Evolutionary conservation across 2,888 invertebrate genomes (phyloP).

Genomic region (Amiota communis): DNA sequence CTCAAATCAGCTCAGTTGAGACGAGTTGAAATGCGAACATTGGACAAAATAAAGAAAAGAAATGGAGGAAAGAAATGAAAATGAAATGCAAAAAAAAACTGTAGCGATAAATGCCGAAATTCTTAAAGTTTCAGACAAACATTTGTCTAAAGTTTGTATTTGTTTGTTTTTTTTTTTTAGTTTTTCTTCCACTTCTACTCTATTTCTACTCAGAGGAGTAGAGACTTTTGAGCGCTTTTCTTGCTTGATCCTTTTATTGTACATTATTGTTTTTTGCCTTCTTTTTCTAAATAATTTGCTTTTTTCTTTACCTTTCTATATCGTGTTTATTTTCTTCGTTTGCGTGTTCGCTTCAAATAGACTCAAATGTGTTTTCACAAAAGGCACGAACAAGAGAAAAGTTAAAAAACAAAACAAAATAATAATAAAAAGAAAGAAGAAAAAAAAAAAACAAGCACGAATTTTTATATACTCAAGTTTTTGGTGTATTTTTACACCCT

Average conservation of each 20-base stretch:
- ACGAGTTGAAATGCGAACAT: not conserved
- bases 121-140: constrained; percentile 67
- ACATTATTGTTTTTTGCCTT: not conserved
- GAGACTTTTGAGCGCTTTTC: not conserved
- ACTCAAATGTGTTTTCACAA: constrained; percentile 34
- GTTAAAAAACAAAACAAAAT: constrained; percentile 42
- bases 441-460: not conserved
- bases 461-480: constrained; percentile 37
- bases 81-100: not conserved
- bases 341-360: constrained; percentile 61
- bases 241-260: not conserved
- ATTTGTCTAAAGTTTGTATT: constrained; percentile 53
- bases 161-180: constrained; percentile 11
- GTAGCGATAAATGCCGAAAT: constrained; percentile 61
- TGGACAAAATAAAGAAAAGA: not conserved
- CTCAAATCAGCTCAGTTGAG: constrained; percentile 1
- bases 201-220: not conserved
- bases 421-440: not conserved
- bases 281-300: constrained; percentile 47
- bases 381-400: constrained; percentile 28
- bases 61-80: no score
- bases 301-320: constrained; percentile 37
- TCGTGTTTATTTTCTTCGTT: constrained; percentile 39
- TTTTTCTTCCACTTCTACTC: not conserved
- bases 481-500: constrained; percentile 56